Conservation (phyloP, 2,113 vertebrate genomes). For the Falcunculus frontatus region DNA sequence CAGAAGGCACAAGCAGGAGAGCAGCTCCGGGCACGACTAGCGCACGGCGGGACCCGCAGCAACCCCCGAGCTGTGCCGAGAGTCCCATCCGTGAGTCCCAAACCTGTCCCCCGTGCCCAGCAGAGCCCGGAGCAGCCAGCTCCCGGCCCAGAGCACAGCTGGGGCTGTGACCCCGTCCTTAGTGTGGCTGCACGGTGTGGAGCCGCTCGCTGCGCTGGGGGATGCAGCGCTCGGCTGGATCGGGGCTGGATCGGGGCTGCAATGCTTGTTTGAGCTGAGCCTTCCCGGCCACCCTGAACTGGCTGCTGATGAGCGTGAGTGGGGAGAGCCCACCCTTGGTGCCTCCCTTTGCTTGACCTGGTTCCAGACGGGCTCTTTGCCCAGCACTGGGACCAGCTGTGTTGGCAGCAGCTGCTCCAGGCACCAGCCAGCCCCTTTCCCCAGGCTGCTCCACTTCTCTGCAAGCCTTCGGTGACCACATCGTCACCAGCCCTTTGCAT, state of each 20-base stretch:
- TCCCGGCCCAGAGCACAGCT: not conserved
- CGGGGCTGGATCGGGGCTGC: not conserved
- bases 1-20: not conserved
- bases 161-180: not conserved
- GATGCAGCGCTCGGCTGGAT: not conserved
- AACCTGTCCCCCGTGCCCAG: fast-evolving
- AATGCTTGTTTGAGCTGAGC: not conserved
- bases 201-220: fast-evolving
- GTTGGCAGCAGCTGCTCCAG: fast-evolving
- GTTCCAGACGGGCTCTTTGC: not conserved
- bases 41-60: fast-evolving
- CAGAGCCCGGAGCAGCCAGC: not conserved
- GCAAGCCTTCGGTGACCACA: not conserved
- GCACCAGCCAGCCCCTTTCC: not conserved
- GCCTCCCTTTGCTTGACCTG: not conserved
- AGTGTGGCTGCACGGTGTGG: fast-evolving
- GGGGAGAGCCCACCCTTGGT: not conserved
- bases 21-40: not conserved
- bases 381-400: no score
- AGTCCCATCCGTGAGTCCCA: not conserved
- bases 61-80: fast-evolving
- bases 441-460: not conserved
- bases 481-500: not conserved
- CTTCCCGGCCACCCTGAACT: not conserved
- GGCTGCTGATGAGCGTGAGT: fast-evolving